These are phyloP conservation scores for Pseudomugil gertrudae DNA, from an alignment of 2,797 vertebrate species.

Conservation along the genomic window DNA sequence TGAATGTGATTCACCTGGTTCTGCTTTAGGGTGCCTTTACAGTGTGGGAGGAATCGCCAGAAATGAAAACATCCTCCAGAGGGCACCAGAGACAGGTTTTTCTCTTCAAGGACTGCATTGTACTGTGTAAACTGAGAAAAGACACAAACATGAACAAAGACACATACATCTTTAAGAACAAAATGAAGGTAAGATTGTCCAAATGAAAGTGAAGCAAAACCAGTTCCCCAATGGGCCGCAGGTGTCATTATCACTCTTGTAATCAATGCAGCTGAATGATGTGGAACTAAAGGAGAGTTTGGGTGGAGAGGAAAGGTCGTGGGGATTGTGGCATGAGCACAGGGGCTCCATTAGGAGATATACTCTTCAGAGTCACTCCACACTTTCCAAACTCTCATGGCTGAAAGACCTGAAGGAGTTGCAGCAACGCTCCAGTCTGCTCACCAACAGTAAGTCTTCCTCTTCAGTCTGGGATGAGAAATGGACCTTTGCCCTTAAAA, in stretches of 20 bases:
- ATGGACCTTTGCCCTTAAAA: neutral
- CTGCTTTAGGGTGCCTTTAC: constrained; percentile 88
- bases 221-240: neutral
- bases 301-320: constrained; percentile 91
- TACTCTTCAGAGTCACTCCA: constrained; percentile 89
- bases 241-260: constrained; percentile 3
- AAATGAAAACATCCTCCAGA: constrained; percentile 88
- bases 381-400: constrained; percentile 92
- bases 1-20: neutral
- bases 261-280: constrained; percentile 85
- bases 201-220: neutral
- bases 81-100: constrained; percentile 96
- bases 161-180: constrained; percentile 92
- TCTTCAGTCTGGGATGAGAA: neutral
- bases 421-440: constrained; percentile 86
- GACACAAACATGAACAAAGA: constrained; percentile 87
- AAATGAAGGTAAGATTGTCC: constrained; percentile 90
- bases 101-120: constrained; percentile 92
- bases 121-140: constrained; percentile 92
- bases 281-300: constrained; percentile 90
- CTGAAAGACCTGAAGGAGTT: constrained; percentile 92
- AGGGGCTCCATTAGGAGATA: constrained; percentile 92
- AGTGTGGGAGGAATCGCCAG: constrained; percentile 94
- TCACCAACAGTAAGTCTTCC: constrained; percentile 85
- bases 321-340: constrained; percentile 94